Evolutionary conservation across 2,888 invertebrate genomes (phyloP).

Genomic region (Trichopoda pennipes): DNA sequence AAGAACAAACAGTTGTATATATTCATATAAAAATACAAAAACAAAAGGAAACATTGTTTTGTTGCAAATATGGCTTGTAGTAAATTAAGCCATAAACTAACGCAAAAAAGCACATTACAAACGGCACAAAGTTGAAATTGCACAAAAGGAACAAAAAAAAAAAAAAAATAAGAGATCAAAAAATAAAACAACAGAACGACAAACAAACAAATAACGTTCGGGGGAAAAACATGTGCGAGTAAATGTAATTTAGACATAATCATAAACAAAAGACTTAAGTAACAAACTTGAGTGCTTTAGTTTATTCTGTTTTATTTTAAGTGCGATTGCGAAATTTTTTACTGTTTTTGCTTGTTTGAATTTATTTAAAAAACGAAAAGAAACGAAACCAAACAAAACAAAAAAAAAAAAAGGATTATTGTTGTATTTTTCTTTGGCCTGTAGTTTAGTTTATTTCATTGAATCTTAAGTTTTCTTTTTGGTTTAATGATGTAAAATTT

Average conservation of each 20-base stretch:
- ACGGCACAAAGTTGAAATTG: slow-evolving; percentile 24
- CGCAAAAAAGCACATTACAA: slow-evolving; percentile 30
- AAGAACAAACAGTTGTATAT: slow-evolving; percentile 3
- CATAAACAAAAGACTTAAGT: slow-evolving; percentile 69
- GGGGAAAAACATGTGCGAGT: slow-evolving; percentile 65
- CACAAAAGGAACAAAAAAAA: not conserved
- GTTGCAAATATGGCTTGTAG: slow-evolving; percentile 62
- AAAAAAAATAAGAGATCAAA: slow-evolving; percentile 12
- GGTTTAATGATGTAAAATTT: no score
- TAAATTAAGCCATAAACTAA: slow-evolving; percentile 68
- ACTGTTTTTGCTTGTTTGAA: slow-evolving; percentile 18
- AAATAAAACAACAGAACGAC: slow-evolving; percentile 21
- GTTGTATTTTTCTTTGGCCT: no score
- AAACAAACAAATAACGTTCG: slow-evolving; percentile 55
- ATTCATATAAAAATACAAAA: not conserved
- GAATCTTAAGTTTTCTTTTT: no score
- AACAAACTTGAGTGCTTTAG: slow-evolving; percentile 57
- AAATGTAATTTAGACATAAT: slow-evolving; percentile 70
- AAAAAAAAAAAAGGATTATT: slow-evolving; percentile 35
- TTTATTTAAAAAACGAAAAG: not conserved
- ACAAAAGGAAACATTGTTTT: slow-evolving; percentile 37
- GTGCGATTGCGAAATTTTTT: slow-evolving; percentile 14
- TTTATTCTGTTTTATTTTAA: slow-evolving; percentile 31
- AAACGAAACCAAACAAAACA: not conserved
- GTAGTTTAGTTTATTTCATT: no score